Evolutionary conservation across 2,888 invertebrate species (phyloP), one percentile per base, ranked within the genome.

Genomic region (Habroteleia sp.): DNA sequence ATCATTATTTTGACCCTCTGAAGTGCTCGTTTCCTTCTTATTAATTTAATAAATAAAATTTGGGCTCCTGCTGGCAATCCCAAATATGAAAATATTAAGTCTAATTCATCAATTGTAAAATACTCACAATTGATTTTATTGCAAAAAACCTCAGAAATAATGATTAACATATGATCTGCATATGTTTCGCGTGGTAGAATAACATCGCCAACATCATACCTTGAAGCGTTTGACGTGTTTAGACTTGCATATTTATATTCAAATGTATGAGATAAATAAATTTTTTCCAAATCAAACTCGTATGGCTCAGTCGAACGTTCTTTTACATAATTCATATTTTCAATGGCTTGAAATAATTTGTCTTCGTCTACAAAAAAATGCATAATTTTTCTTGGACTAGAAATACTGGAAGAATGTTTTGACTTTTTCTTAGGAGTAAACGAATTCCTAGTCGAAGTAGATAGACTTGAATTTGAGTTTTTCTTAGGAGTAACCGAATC

Each of bases 41-140:
- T 46, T 68, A 88, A 74, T 58, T 83, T 84, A 1, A 80, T 77
- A 5, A 88, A 68, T 13, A 87, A 69, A 48, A 79, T 83, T 74
- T 87, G 86, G 0, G 85, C 82, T 6, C 78, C 33, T 1, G 17
- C 17, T 1, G 78, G 77, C 7, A 87, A 50, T 0, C 80, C 82
- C 6, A 87, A 39, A 3, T 83, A 74, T 0, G 74, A 72, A 65
- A 82, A 86, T 58, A 87, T 56, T 2, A 65, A 71, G 60, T 85
- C 80, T 0, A 85, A 27, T 65, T 87, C 87, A 0, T 65, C 13
- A 14, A 79, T 68, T n/a, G 77, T 25, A 25, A 87, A 88, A 65
- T 88, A 88, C 5, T 84, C 84, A 33, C 87, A 87, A 62, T 88
- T 87, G 0, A 81, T 37, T 1, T 81, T 79, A 50, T 84, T 82